Evolutionary conservation across 2,113 vertebrate species (phyloP), one percentile per base, ranked within the genome.

Genomic region (Phyllopteryx taeniolatus): DNA sequence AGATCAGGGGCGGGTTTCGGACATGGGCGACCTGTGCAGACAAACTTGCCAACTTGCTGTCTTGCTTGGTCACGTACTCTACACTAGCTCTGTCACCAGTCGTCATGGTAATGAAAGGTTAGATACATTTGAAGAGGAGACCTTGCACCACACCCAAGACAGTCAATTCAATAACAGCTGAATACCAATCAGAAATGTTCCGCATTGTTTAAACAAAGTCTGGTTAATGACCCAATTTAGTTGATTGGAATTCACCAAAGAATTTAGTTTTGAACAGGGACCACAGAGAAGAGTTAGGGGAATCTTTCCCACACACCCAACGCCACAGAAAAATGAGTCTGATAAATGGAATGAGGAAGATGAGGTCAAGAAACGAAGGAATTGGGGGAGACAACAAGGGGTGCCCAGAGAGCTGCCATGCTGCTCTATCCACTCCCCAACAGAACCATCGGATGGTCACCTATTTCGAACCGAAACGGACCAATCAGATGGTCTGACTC

Each of bases 341-440:
- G 42, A 22, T 44, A 7, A 44, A 31, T 46, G n/a, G 6, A 46
- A 66, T 27, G n/a, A 47, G 22, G 64, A 47, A 49, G 39, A 33
- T 27, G 42, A 44, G 44, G 27, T 19, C 0, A 8, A 54, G 44
- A 74, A 47, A 74, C 39, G 53, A 68, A 59, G 44, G 64, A 42
- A 60, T 42, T 53, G 49, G 8, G 14, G 47, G 22, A 10, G 35
- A 43, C 47, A 54, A 59, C 44, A 33, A 68, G 1, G 20, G 31
- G 60, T 60, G 65, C 46, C 71, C 76, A 79, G 56, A 84, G 71
- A 80, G 71, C 56, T 72, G 74, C 77, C 85, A 90, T 91, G 88
- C 89, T 83, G 79, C 79, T 46, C 78, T 61, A 70, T 77, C 83
- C 75, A 86, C 78, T 86, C 87, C 79, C 82, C 86, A 74, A 72